Percentiles rank a stretch among this genome's conserved stretches.
These are phyloP conservation scores for Hylyphantes graminicola DNA, from an alignment of 1,140 invertebrate species.

Conservation along the genomic window DNA sequence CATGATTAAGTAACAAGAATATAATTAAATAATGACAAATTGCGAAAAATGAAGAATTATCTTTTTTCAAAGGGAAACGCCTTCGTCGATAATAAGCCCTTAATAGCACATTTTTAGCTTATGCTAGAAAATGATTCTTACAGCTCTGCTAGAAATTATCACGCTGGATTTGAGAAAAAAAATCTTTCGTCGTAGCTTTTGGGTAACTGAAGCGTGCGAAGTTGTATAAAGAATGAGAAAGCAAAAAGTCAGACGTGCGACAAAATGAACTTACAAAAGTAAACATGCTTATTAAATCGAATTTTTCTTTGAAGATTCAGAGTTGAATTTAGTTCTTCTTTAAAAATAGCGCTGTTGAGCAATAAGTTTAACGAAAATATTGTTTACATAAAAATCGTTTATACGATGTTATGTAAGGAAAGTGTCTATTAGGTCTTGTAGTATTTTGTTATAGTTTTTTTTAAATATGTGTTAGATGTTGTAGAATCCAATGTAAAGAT, in stretches of 20 bases:
- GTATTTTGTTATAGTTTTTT: too few relatives aligned
- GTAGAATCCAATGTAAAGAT: too few relatives aligned
- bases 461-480: too few relatives aligned
- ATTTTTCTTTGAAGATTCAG: not conserved
- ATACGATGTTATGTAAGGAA: too few relatives aligned
- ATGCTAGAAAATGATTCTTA: not conserved
- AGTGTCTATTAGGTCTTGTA: too few relatives aligned
- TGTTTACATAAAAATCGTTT: too few relatives aligned
- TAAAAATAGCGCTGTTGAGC: too few relatives aligned
- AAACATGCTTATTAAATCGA: conserved; percentile 5
- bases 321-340: too few relatives aligned
- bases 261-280: conserved; percentile 7
- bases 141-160: conserved; percentile 30
- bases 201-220: conserved; percentile 10
- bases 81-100: conserved; percentile 39
- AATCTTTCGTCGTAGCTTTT: not conserved
- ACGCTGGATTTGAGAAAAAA: conserved; percentile 18
- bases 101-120: conserved; percentile 24
- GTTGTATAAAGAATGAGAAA: conserved; percentile 10
- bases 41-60: conserved; percentile 25
- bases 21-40: conserved; percentile 48
- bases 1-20: conserved; percentile 34
- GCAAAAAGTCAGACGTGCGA: not conserved
- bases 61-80: conserved; percentile 34
- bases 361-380: too few relatives aligned